Percentiles rank a stretch among this genome's conserved stretches.
phyloP scores from a whole-genome alignment of 2,888 invertebrate species.

The Desoria tigrina region DNA sequence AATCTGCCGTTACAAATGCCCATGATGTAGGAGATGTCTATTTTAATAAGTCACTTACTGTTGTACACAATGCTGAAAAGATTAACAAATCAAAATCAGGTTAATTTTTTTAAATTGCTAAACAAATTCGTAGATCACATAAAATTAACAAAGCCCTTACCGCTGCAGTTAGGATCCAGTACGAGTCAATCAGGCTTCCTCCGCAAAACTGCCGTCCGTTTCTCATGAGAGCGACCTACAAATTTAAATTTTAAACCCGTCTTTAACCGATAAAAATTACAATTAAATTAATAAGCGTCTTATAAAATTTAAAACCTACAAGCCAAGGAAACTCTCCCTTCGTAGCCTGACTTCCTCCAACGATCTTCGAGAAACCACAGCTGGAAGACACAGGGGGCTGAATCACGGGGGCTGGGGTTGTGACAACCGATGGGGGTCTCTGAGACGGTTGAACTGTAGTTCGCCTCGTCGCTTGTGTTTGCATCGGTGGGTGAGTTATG shows the following conservation, averaged over 20 bases:
- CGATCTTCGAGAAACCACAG: conserved; percentile 36
- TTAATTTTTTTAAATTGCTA: not conserved
- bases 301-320: conserved; percentile 51
- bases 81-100: conserved; percentile 1
- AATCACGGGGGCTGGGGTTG: conserved; percentile 6
- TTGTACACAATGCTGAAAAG: conserved; percentile 52
- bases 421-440: not conserved
- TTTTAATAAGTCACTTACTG: too few relatives aligned
- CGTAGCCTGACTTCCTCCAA: conserved; percentile 42
- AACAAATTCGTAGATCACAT: too few relatives aligned
- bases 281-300: conserved; percentile 5
- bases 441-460: not conserved
- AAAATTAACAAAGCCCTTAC: too few relatives aligned
- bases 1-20: too few relatives aligned
- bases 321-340: conserved; percentile 44
- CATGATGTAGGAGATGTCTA: too few relatives aligned
- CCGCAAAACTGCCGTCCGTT: conserved; percentile 86
- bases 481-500: not conserved
- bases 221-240: conserved; percentile 72
- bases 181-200: conserved; percentile 77
- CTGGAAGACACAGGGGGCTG: conserved; percentile 31
- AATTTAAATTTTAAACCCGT: conserved; percentile 8
- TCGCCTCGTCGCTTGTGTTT: not conserved
- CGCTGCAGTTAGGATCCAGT: conserved; percentile 54
- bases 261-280: conserved; percentile 3